Evolutionary conservation across 2,113 vertebrate genomes (phyloP).

Genomic region (Pongo abelii): DNA sequence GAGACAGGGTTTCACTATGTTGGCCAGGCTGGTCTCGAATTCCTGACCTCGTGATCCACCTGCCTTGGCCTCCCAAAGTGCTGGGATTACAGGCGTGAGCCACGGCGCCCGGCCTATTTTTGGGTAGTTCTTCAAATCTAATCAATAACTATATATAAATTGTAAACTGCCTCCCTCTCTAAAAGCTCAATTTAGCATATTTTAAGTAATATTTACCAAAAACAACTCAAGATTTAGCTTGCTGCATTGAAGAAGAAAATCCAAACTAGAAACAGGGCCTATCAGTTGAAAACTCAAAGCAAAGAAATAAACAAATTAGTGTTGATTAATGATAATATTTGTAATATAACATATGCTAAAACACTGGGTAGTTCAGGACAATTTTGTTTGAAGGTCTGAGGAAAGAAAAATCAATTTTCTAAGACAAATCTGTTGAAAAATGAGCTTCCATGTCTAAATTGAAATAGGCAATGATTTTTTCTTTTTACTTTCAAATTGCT

Average conservation of each 20-base stretch:
- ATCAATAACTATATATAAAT: neutral
- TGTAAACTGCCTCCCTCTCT: neutral
- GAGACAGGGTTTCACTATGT: too few species aligned
- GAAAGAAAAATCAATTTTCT: slow-evolving; percentile 61
- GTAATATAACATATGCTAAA: slow-evolving; percentile 15
- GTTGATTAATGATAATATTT: slow-evolving; percentile 10
- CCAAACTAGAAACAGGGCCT: neutral
- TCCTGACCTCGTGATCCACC: too few species aligned
- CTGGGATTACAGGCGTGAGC: too few species aligned
- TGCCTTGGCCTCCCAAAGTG: too few species aligned
- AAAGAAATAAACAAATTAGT: neutral
- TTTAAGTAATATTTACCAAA: neutral
- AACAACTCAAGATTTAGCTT: neutral
- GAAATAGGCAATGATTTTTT: neutral
- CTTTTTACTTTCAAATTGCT: slow-evolving; percentile 33
- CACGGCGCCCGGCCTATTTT: neutral
- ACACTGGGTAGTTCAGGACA: neutral
- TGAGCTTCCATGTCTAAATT: slow-evolving; percentile 14
- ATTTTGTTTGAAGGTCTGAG: slow-evolving; percentile 51
- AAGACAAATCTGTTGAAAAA: slow-evolving; percentile 45
- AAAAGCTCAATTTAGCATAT: neutral
- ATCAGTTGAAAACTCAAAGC: neutral
- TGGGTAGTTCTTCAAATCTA: neutral
- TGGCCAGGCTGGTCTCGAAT: too few species aligned
- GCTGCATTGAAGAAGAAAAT: slow-evolving; percentile 4